phyloP scores from a whole-genome alignment of 2,797 vertebrate genomes.

The Selene dorsalis region DNA sequence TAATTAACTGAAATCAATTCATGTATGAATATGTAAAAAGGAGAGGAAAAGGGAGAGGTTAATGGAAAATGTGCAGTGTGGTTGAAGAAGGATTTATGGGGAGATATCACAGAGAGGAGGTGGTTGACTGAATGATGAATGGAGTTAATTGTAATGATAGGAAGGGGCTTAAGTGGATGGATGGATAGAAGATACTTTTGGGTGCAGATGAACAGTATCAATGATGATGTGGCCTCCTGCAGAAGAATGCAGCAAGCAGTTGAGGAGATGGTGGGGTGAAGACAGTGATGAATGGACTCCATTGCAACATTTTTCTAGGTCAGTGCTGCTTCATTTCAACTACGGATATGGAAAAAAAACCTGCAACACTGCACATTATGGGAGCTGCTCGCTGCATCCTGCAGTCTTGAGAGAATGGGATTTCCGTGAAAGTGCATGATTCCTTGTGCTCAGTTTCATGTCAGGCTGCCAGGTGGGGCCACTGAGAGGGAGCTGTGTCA shows the following conservation, averaged over 20 bases:
- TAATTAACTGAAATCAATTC: conserved; percentile 26
- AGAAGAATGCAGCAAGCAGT: conserved; percentile 48
- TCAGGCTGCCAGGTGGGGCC: conserved; percentile 2
- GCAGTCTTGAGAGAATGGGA: conserved; percentile 6
- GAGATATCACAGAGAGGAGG: background rate
- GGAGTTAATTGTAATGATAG: conserved; percentile 42
- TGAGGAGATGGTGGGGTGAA: conserved; percentile 18
- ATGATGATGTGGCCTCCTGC: conserved; percentile 40
- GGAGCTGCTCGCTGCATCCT: conserved; percentile 11
- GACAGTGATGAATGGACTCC: conserved; percentile 54
- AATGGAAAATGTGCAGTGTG: conserved; percentile 25
- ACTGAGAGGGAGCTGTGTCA: conserved; percentile 11
- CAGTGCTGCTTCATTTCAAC: conserved; percentile 34
- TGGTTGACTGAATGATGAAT: conserved; percentile 51
- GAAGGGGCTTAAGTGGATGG: conserved; percentile 19
- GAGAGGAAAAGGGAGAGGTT: background rate
- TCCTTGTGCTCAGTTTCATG: conserved; percentile 20
- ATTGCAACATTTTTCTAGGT: conserved; percentile 55
- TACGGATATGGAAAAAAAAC: conserved; percentile 27
- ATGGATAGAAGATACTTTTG: conserved; percentile 38
- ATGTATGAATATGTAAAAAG: conserved; percentile 31
- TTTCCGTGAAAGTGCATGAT: conserved; percentile 1
- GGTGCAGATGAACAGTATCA: conserved; percentile 49
- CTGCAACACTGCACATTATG: conserved; percentile 25
- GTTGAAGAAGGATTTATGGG: conserved; percentile 37